A percentile compares a stretch with the other conserved stretches of the same genome.
Conservation (phyloP, 1,140 invertebrate genomes). For the Drosophila sturtevanti region DNA sequence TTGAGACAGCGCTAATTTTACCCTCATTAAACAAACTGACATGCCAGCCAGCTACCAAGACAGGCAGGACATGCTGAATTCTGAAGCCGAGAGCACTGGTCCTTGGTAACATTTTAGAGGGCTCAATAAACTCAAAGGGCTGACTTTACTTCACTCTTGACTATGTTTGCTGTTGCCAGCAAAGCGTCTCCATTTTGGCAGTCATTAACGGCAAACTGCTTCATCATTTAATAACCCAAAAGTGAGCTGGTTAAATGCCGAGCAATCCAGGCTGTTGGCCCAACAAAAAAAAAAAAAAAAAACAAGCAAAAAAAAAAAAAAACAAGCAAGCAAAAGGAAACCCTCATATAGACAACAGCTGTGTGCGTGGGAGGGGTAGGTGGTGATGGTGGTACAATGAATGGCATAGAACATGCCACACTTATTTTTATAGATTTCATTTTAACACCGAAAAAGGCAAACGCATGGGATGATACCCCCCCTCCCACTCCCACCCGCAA, state of each 20-base stretch:
- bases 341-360: conserved; percentile 53
- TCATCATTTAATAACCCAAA: conserved; percentile 82
- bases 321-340: conserved; percentile 39
- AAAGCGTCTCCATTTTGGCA: conserved; percentile 72
- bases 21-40: conserved; percentile 81
- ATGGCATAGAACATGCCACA: conserved; percentile 78
- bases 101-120: conserved; percentile 65
- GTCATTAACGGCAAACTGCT: conserved; percentile 81
- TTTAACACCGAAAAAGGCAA: conserved; percentile 81
- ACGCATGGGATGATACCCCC: conserved; percentile 60
- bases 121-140: conserved; percentile 77
- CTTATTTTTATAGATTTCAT: conserved; percentile 82
- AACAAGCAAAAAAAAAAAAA: conserved; percentile 35
- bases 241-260: conserved; percentile 81
- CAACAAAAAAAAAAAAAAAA: not conserved
- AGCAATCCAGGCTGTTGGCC: conserved; percentile 52
- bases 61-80: not conserved
- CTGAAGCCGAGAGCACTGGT: conserved; percentile 28
- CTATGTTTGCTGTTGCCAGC: conserved; percentile 36
- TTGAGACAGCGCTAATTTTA: conserved; percentile 81
- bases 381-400: conserved; percentile 11
- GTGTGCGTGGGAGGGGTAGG: not conserved
- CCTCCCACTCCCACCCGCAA: not conserved
- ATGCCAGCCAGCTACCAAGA: conserved; percentile 45
- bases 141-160: conserved; percentile 29